phyloP scores from a whole-genome alignment of 2,797 vertebrate genomes.

The Eospalax fontanierii region DNA sequence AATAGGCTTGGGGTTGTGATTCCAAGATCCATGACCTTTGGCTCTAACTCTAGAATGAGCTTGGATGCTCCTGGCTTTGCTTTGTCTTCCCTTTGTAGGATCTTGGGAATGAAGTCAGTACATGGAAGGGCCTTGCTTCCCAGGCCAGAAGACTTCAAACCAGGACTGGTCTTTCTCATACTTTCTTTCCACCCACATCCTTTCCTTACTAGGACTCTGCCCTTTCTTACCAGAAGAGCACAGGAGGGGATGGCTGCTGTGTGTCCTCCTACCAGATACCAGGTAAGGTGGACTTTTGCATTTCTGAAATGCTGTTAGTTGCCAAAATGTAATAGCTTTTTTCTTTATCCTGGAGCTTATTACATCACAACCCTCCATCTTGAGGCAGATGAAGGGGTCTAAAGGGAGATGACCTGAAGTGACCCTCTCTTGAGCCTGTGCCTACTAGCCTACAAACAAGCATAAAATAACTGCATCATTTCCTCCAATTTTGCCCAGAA shows the following conservation, averaged over 20 bases:
- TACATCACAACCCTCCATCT: background rate
- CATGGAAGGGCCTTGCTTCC: background rate
- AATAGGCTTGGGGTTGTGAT: background rate
- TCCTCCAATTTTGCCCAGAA: background rate
- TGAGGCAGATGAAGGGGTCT: background rate
- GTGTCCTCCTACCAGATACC: slow-evolving; percentile 36
- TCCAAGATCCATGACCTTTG: background rate
- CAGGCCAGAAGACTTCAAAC: background rate
- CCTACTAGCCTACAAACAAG: background rate
- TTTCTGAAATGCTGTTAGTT: background rate
- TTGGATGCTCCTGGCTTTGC: background rate
- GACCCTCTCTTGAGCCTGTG: background rate
- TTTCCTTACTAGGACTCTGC: slow-evolving; percentile 60
- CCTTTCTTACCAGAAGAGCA: slow-evolving; percentile 41
- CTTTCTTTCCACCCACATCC: background rate
- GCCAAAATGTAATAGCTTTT: background rate
- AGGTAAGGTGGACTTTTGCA: slow-evolving; percentile 70
- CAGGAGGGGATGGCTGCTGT: slow-evolving; percentile 74
- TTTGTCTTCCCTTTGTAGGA: background rate
- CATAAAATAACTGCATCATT: background rate
- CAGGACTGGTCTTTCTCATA: background rate
- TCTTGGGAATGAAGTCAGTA: background rate
- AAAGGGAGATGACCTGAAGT: background rate
- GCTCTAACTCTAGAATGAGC: background rate
- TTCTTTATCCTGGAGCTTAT: background rate